Evolutionary conservation across 2,888 invertebrate species (phyloP).

Genomic region (Agonopterix arenella): DNA sequence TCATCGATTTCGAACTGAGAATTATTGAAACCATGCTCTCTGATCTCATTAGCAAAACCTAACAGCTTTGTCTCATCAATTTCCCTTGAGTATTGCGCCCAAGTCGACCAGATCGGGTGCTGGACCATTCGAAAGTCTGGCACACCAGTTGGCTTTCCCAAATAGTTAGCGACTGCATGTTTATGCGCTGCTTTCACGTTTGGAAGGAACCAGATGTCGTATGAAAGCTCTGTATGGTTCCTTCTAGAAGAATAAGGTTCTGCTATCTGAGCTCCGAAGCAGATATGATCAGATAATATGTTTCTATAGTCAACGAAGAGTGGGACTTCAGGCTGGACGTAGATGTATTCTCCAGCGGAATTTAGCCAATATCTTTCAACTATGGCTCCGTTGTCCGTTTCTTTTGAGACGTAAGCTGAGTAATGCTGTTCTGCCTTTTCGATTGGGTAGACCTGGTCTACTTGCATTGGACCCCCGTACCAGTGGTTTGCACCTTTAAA

Average conservation of each 20-base stretch:
- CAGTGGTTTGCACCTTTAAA: constrained; percentile 70
- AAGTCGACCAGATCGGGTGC: constrained; percentile 93
- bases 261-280: constrained; percentile 74
- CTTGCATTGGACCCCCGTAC: constrained; percentile 82
- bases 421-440: constrained; percentile 69
- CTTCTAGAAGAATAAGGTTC: constrained; percentile 69
- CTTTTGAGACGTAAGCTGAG: constrained; percentile 73
- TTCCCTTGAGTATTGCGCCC: constrained; percentile 82
- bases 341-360: constrained; percentile 81
- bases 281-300: constrained; percentile 66
- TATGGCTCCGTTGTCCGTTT: constrained; percentile 73
- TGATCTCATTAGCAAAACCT: constrained; percentile 81
- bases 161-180: constrained; percentile 76
- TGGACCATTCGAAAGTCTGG: constrained; percentile 83
- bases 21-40: constrained; percentile 78
- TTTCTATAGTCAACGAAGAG: constrained; percentile 84
- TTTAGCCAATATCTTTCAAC: constrained; percentile 84
- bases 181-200: constrained; percentile 80
- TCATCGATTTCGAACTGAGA: constrained; percentile 93
- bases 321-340: constrained; percentile 79
- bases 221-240: constrained; percentile 63
- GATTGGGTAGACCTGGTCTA: constrained; percentile 78
- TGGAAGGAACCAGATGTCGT: constrained; percentile 77
- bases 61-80: constrained; percentile 79
- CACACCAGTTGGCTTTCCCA: constrained; percentile 78